Conservation (phyloP, 1,140 invertebrate genomes). For the Polyergus mexicanus region DNA sequence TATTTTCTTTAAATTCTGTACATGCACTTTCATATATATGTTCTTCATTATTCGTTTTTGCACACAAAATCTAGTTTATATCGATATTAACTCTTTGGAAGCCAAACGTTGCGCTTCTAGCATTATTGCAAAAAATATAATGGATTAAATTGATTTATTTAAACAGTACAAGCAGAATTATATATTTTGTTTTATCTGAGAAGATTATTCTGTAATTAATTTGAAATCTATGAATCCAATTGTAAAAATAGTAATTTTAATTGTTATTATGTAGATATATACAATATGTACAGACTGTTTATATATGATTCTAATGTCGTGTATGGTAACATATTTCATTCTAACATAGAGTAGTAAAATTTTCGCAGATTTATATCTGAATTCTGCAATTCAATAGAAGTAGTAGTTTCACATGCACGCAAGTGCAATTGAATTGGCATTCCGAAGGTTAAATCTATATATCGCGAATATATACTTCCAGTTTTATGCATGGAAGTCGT, state of each 20-base stretch:
- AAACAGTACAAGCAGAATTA: not conserved
- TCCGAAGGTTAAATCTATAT: constrained; percentile 10
- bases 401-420: not conserved
- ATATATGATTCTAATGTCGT: constrained; percentile 27
- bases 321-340: constrained; percentile 37
- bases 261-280: constrained; percentile 28
- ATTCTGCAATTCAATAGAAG: constrained; percentile 28
- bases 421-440: constrained; percentile 41
- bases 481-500: constrained; percentile 48
- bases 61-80: constrained; percentile 13
- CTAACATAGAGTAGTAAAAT: constrained; percentile 36
- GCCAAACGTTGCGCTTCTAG: constrained; percentile 15
- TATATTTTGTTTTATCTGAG: not conserved
- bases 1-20: not conserved
- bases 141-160: constrained; percentile 9
- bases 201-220: not conserved
- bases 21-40: not conserved
- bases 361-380: constrained; percentile 29
- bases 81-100: constrained; percentile 27
- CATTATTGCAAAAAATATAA: not conserved
- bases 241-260: constrained; percentile 36
- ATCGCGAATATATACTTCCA: constrained; percentile 48
- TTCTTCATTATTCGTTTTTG: constrained; percentile 16
- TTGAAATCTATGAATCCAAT: constrained; percentile 8
- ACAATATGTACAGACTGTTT: constrained; percentile 10